A percentile compares a stretch with the other conserved stretches of the same genome.
Conservation (phyloP, 2,113 vertebrate species). For the Mastomys coucha region DNA sequence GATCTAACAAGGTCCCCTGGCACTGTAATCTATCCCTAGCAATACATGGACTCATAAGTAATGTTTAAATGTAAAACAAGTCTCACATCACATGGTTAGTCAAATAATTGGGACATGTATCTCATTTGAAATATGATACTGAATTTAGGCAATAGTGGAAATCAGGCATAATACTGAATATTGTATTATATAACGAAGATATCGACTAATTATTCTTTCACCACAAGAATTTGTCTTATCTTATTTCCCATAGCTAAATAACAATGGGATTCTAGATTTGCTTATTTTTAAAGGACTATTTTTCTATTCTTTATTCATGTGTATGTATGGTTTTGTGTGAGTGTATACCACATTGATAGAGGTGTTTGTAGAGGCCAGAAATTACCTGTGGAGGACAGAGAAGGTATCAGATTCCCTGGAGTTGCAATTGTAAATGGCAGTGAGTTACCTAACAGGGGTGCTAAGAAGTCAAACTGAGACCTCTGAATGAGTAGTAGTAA, state of each 20-base stretch:
- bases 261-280: neutral
- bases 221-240: neutral
- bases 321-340: neutral
- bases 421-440: neutral
- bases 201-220: neutral
- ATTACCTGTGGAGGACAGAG: neutral
- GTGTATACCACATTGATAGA: neutral
- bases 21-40: constrained; percentile 29
- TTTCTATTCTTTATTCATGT: neutral
- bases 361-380: neutral
- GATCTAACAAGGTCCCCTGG: constrained; percentile 54
- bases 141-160: constrained; percentile 57
- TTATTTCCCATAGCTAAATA: neutral
- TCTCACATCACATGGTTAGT: constrained; percentile 40
- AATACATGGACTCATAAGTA: neutral
- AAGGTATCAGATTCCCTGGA: neutral
- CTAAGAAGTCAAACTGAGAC: neutral
- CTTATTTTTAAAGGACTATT: neutral
- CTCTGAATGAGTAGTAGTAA: neutral
- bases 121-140: constrained; percentile 24
- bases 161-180: constrained; percentile 22
- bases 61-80: constrained; percentile 62
- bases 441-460: neutral
- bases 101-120: constrained; percentile 59
- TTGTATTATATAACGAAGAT: neutral